Base-by-base conservation (phyloP, 1,140 invertebrate genomes). In the Vanessa tameamea region DNA sequence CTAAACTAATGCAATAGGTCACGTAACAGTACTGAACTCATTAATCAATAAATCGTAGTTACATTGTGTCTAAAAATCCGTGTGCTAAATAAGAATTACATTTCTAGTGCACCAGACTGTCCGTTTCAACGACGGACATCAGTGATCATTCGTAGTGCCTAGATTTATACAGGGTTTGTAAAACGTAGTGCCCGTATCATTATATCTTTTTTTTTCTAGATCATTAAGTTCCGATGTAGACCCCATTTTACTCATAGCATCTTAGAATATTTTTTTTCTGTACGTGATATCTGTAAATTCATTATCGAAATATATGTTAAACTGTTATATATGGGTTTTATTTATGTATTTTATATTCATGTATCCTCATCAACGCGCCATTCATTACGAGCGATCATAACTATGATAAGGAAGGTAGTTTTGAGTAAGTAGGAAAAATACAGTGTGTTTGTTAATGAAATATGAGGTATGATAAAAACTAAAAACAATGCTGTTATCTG, bases 221-320 rank as follows among this genome's bases (percentile, higher is more conserved):
- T 59, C 65, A 76, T 65, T 71, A 66, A 64, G 73, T 68, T 48
- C 26, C 55, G 61, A 55, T 74, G 76, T 82, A 79, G 75, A 65
- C 51, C 66, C 69, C 69, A 68, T 72, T 71, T 72, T 72, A 72
- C 61, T 72, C 64, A 64, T 79, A 75, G 75, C 47, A 76, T 79
- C 57, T 78, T 82, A 77, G 78, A 71, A 47, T 75, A 78, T 73
- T 69, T 70, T 31, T 75, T 83, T 88, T 86, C 82, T 80, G 78
- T 86, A 87, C 83, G 85, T 90, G 86, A 89, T 91, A 88, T 87
- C 70, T 91, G 90, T 92, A 90, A 86, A 87, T 86, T 89, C 88
- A 90, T 89, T 87, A 91, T 86, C 83, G 84, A 88, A 92, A 92
- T 92, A 92, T 90, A 92, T 90, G 89, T 91, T 92, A 90, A 85